Base-by-base conservation (phyloP, 1,140 invertebrate genomes). In the Polypedilum vanderplanki region DNA sequence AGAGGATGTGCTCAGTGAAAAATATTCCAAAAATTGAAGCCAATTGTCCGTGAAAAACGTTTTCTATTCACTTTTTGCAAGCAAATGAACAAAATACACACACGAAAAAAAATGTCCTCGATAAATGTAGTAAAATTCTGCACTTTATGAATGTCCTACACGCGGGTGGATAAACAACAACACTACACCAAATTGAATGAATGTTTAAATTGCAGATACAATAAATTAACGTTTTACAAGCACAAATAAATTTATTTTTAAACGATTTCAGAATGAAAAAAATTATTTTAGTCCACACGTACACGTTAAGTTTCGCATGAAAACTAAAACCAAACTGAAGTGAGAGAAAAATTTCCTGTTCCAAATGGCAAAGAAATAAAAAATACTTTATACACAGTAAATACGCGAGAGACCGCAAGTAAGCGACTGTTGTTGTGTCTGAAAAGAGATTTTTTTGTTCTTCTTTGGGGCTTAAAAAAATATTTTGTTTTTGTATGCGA, bases 181-280 rank as follows among this genome's bases (percentile, higher is more conserved):
- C 24, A 33, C 24, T 33, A 33, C 24, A 33, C 24, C 24, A 33
- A 33, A 33, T 33, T 33, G 24, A 33, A 33, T 33, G 24, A 33
- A 33, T 33, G 5, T 33, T 33, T 33, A 33, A 33, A 33, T 33
- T 33, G 24, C 24, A 33, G 24, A 70, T 70, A 22, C 65, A 70
- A 70, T 70, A 70, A 70, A 70, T 70, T 20, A 57, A 57, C 46
- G 46, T 57, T 57, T 57, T 57, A 70, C 20, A 20, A 70, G 65
- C 17, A 22, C 65, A 33, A 33, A 33, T 33, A 33, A 33, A 33
- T 33, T 33, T 33, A 33, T 33, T 33, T 33, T 33, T 33, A 33
- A 33, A 5, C 24, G 24, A 33, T 33, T 33, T 5, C 24, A 33
- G n/a, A n/a, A n/a, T n/a, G n/a, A n/a, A 33, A 33, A 33, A 33